phyloP scores from a whole-genome alignment of 2,888 invertebrate genomes.

The Aphodius sticticus region DNA sequence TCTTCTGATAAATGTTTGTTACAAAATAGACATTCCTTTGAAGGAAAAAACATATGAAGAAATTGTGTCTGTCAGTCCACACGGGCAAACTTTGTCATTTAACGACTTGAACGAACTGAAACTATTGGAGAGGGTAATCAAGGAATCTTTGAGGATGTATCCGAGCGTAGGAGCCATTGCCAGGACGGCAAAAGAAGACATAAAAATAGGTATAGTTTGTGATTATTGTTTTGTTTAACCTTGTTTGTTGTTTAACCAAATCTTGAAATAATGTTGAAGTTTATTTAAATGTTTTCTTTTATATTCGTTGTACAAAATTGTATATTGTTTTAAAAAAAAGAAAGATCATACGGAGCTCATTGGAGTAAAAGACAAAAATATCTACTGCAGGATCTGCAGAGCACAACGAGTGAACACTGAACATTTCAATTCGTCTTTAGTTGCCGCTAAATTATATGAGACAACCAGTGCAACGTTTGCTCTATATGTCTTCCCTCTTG shows the following conservation, averaged over 20 bases:
- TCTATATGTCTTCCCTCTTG: too few relatives aligned
- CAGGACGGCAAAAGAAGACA: slow-evolving; percentile 24
- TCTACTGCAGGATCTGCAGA: too few relatives aligned
- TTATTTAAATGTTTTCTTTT: too few relatives aligned
- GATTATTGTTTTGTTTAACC: not conserved
- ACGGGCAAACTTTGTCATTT: slow-evolving; percentile 11
- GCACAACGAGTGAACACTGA: too few relatives aligned
- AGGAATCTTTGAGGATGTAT: slow-evolving; percentile 32
- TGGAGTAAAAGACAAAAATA: too few relatives aligned
- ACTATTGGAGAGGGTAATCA: slow-evolving; percentile 30
- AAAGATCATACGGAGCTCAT: too few relatives aligned
- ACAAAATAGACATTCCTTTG: not conserved
- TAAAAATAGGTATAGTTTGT: slow-evolving; percentile 26
- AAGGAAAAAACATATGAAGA: slow-evolving; percentile 27
- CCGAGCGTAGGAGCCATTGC: slow-evolving; percentile 28
- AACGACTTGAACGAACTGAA: slow-evolving; percentile 27
- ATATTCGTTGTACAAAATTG: too few relatives aligned
- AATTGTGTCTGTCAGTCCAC: slow-evolving; percentile 5
- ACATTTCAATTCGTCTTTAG: too few relatives aligned
- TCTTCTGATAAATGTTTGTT: not conserved
- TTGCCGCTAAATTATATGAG: too few relatives aligned
- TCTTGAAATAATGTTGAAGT: too few relatives aligned
- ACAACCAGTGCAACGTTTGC: too few relatives aligned
- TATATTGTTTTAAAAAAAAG: too few relatives aligned
- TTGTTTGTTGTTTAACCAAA: not conserved